phyloP scores from a whole-genome alignment of 2,797 vertebrate genomes.

The Enteromius viviparus region DNA sequence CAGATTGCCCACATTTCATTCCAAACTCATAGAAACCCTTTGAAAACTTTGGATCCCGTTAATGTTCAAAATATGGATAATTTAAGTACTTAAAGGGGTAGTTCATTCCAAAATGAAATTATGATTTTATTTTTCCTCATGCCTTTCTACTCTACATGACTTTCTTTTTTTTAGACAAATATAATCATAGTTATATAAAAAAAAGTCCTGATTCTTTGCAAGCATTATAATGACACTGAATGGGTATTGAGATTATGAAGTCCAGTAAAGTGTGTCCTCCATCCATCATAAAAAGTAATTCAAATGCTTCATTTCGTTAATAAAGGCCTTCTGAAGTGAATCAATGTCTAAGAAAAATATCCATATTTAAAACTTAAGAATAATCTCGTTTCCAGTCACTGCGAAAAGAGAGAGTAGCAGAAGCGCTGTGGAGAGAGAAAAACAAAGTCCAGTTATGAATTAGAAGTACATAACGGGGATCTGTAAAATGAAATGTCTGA shows the following conservation, averaged over 20 bases:
- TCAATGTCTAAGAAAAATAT: not conserved
- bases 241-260: not conserved
- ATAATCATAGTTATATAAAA: not conserved
- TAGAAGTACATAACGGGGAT: not conserved
- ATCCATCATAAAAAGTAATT: not conserved
- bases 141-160: not conserved
- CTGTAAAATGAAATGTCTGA: not conserved
- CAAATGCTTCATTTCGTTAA: not conserved
- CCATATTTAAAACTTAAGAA: not conserved
- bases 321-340: not conserved
- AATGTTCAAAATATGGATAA: not conserved
- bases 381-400: not conserved
- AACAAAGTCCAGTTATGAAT: not conserved
- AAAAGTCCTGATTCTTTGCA: not conserved
- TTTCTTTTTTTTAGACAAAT: not conserved
- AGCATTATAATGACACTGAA: not conserved
- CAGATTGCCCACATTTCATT: not conserved
- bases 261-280: not conserved
- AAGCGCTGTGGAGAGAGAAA: not conserved
- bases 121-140: not conserved
- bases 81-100: not conserved
- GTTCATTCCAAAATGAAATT: not conserved
- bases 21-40: not conserved
- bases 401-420: not conserved
- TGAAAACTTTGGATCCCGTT: not conserved